Conservation (phyloP, 2,888 invertebrate genomes). For the Macrophya alboannulata region DNA sequence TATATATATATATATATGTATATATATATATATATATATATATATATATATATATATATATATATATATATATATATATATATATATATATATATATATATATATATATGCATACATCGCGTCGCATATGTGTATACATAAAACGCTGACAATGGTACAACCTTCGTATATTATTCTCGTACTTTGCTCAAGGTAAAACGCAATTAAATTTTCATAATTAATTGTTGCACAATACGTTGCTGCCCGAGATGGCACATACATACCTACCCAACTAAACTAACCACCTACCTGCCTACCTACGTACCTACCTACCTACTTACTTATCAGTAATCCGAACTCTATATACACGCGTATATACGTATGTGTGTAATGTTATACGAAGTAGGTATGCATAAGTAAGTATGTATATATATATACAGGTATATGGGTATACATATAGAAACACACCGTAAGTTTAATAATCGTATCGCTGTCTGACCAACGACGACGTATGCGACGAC, state of each 20-base stretch:
- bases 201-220: conserved; percentile 74
- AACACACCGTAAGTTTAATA: conserved; percentile 29
- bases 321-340: conserved; percentile 44
- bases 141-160: conserved; percentile 64
- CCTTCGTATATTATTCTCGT: conserved; percentile 69
- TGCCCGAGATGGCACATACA: conserved; percentile 54
- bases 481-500: not conserved
- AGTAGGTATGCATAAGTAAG: not conserved
- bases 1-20: not conserved
- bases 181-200: conserved; percentile 70
- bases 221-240: conserved; percentile 67
- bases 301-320: not conserved
- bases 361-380: not conserved
- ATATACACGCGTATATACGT: not conserved
- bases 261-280: not conserved
- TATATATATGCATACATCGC: conserved; percentile 11
- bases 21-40: not conserved
- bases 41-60: not conserved
- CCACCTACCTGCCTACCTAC: not conserved
- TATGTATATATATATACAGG: not conserved
- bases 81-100: not conserved
- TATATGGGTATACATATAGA: not conserved
- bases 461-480: not conserved
- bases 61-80: not conserved
- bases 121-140: conserved; percentile 8